These are phyloP conservation scores for Chymomyza costata DNA, from an alignment of 1,140 invertebrate species.

Conservation along the genomic window DNA sequence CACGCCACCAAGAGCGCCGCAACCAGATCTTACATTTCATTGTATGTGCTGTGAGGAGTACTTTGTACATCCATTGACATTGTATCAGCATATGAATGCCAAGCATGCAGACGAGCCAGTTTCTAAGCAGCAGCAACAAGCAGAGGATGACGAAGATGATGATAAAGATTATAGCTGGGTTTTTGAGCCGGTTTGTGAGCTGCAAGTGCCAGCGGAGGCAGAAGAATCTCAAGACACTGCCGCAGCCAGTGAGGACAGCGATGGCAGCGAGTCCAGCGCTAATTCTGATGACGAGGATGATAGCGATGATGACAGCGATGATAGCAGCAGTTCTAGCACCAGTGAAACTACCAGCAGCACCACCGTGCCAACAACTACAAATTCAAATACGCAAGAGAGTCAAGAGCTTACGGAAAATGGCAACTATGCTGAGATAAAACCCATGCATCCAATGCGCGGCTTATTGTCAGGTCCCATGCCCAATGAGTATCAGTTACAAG, in stretches of 20 bases:
- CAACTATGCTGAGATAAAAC: conserved; percentile 15
- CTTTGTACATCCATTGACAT: conserved; percentile 57
- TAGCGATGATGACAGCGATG: conserved; percentile 23
- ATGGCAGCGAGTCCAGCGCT: conserved; percentile 7
- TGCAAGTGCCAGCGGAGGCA: conserved; percentile 33
- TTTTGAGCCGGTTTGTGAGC: conserved; percentile 69
- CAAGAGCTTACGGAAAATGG: conserved; percentile 15
- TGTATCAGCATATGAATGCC: conserved; percentile 73
- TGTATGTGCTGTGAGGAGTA: conserved; percentile 70
- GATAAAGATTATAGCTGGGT: conserved; percentile 63
- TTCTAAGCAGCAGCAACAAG: conserved; percentile 14
- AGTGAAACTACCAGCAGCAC: conserved; percentile 18
- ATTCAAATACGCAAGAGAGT: conserved; percentile 42
- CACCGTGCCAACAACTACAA: conserved; percentile 18
- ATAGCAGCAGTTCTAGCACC: conserved; percentile 29
- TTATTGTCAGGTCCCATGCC: conserved; percentile 23
- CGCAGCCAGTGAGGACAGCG: conserved; percentile 25
- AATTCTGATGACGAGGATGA: conserved; percentile 32
- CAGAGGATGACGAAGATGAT: conserved; percentile 43
- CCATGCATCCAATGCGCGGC: conserved; percentile 31
- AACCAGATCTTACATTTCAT: conserved; percentile 72
- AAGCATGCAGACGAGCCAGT: conserved; percentile 44
- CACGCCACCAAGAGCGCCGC: conserved; percentile 28
- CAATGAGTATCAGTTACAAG: conserved; percentile 49
- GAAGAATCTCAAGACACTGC: conserved; percentile 23